Evolutionary conservation across 2,797 vertebrate species (phyloP).

Genomic region (Dipus sagitta): DNA sequence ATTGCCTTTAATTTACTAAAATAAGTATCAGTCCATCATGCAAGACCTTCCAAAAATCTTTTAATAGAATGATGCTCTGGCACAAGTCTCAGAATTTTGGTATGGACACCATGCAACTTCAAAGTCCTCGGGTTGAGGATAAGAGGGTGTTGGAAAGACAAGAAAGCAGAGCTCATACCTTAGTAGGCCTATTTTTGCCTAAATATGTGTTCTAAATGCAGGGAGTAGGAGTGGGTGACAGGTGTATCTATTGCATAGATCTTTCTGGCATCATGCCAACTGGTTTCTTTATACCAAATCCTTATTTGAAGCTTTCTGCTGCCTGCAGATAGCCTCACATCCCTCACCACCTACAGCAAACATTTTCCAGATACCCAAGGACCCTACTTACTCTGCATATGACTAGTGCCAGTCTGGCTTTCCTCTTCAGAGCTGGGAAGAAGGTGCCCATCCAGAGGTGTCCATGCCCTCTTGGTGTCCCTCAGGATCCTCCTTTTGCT

Average conservation of each 20-base stretch:
- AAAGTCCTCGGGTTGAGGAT: neutral
- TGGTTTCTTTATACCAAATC: neutral
- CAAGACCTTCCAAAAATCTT: neutral
- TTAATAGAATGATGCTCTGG: neutral
- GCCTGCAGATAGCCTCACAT: neutral
- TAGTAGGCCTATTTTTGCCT: neutral
- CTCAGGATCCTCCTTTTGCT: slow-evolving; percentile 66
- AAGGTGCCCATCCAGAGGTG: slow-evolving; percentile 64
- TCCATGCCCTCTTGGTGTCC: slow-evolving; percentile 63
- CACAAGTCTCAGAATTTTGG: neutral
- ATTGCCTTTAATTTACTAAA: slow-evolving; percentile 25
- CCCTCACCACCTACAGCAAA: neutral
- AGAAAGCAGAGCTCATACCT: neutral
- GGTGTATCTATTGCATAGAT: neutral
- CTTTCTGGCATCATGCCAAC: neutral
- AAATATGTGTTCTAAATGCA: neutral
- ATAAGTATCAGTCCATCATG: neutral
- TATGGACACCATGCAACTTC: neutral
- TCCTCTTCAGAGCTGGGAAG: neutral
- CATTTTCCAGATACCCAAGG: neutral
- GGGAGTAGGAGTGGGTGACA: neutral
- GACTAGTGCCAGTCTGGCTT: neutral
- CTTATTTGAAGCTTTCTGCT: neutral
- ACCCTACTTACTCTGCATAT: slow-evolving; percentile 63
- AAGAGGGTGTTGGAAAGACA: neutral